These are phyloP conservation scores for Antheraea assamensis DNA, from an alignment of 2,888 invertebrate genomes.

Conservation along the genomic window DNA sequence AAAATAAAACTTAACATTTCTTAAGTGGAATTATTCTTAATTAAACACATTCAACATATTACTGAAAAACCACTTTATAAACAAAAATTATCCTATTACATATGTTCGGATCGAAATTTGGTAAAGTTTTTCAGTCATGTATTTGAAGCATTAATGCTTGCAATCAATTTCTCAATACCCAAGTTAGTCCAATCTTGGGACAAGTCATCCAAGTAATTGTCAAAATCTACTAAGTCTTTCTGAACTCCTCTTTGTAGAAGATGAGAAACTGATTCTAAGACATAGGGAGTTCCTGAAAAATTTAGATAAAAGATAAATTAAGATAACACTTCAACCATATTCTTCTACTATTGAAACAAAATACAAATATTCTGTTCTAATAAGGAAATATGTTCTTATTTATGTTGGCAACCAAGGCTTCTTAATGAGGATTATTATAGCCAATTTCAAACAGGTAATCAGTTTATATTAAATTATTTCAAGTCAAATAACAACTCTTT, in stretches of 20 bases:
- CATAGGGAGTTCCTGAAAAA: slow-evolving; percentile 68
- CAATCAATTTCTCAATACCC: slow-evolving; percentile 69
- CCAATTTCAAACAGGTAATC: no score
- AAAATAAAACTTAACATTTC: background rate
- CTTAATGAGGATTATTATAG: no score
- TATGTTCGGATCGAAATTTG: slow-evolving; percentile 28
- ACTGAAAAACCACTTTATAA: slow-evolving; percentile 3
- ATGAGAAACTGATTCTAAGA: slow-evolving; percentile 85
- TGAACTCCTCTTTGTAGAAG: slow-evolving; percentile 88
- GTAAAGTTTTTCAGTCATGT: slow-evolving; percentile 37
- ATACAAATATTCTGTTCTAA: background rate
- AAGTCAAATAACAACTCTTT: no score
- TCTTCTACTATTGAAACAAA: background rate
- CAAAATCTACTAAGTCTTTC: slow-evolving; percentile 95
- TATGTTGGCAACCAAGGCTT: background rate
- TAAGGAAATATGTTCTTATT: background rate
- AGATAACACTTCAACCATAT: no score
- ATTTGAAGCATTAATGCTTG: slow-evolving; percentile 58
- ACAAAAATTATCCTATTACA: slow-evolving; percentile 11
- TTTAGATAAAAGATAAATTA: no score
- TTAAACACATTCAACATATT: background rate
- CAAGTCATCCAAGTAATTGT: slow-evolving; percentile 97
- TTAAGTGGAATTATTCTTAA: background rate
- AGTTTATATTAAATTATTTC: no score
- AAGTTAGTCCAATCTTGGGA: slow-evolving; percentile 94